These are phyloP conservation scores for Chrysopilus asiliformis DNA, from an alignment of 2,888 invertebrate genomes.

Conservation along the genomic window DNA sequence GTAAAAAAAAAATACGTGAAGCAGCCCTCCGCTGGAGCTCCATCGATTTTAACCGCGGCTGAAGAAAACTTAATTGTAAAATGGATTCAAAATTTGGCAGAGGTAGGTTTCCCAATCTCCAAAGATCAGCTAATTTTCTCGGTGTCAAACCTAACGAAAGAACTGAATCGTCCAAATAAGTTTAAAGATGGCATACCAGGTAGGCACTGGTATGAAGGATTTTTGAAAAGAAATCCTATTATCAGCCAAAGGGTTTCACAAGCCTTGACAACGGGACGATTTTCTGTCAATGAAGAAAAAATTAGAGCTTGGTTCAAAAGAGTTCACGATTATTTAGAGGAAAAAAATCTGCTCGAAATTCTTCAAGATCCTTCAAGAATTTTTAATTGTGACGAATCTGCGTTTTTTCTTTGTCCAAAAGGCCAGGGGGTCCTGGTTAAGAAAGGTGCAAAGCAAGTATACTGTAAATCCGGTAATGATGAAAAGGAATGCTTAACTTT, in stretches of 20 bases:
- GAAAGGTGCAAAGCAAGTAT: constrained; percentile 23
- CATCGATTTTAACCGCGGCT: no score
- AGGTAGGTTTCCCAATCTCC: constrained; percentile 23
- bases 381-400: constrained; percentile 29
- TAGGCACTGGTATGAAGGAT: constrained; percentile 24
- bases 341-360: constrained; percentile 17
- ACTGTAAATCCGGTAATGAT: constrained; percentile 16
- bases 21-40: no score
- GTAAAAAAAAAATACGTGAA: no score
- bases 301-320: constrained; percentile 22
- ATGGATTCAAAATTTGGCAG: constrained; percentile 20
- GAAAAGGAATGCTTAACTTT: constrained; percentile 18
- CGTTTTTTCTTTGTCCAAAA: constrained; percentile 27
- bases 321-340: constrained; percentile 19
- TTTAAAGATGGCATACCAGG: constrained; percentile 24
- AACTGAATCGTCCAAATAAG: constrained; percentile 11
- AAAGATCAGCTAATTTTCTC: constrained; percentile 22
- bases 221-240: constrained; percentile 24
- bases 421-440: constrained; percentile 21
- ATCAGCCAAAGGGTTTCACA: constrained; percentile 20
- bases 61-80: no score
- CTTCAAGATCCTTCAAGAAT: constrained; percentile 20
- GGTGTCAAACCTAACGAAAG: constrained; percentile 18
- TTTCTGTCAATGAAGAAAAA: constrained; percentile 20
- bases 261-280: constrained; percentile 19